Conservation (phyloP, 2,113 vertebrate species). For the Ochotona princeps region DNA sequence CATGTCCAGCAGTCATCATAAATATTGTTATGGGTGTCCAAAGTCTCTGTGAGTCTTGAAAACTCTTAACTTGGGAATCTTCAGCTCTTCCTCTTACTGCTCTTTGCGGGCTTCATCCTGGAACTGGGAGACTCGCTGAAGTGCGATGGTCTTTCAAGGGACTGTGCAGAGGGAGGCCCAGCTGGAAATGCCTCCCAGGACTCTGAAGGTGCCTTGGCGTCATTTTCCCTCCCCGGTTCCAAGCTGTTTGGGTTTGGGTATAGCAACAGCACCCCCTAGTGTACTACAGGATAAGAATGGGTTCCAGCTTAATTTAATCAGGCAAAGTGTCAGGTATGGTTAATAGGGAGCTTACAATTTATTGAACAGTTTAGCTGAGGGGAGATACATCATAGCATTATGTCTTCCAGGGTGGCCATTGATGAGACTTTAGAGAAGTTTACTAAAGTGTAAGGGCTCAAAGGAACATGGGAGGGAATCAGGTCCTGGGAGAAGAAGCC, state of each 20-base stretch:
- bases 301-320: background rate
- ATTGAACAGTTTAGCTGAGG: background rate
- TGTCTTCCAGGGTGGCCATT: background rate
- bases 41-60: background rate
- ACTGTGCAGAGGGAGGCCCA: background rate
- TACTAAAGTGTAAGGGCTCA: slow-evolving; percentile 27
- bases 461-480: slow-evolving; percentile 11
- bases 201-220: background rate
- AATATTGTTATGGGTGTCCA: background rate
- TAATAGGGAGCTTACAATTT: background rate
- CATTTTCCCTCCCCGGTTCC: background rate
- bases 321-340: background rate
- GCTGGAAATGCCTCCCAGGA: slow-evolving; percentile 24
- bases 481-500: background rate
- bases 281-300: background rate
- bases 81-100: background rate
- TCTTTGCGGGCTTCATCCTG: background rate
- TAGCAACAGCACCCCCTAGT: slow-evolving; percentile 76
- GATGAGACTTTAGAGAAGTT: slow-evolving; percentile 28
- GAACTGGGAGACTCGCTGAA: background rate
- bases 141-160: background rate
- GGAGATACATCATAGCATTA: background rate
- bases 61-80: background rate
- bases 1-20: background rate
- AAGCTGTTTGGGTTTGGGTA: slow-evolving; percentile 10